A percentile compares a stretch with the other conserved stretches of the same genome.
phyloP scores from a whole-genome alignment of 2,888 invertebrate genomes.

The Drosophila pullipes region DNA sequence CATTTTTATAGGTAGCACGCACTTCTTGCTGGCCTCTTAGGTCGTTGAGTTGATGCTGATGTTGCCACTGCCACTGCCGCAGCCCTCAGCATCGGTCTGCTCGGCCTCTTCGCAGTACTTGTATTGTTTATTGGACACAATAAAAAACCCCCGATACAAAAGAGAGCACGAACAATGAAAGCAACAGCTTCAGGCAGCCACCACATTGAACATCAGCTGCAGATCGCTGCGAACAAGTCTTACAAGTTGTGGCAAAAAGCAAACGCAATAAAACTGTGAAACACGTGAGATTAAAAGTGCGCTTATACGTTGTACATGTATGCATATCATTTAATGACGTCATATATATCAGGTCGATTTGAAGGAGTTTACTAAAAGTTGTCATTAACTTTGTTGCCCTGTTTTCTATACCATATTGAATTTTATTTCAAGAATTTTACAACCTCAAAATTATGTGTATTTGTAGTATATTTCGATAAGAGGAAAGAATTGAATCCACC shows the following conservation, averaged over 20 bases:
- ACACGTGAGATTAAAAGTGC: slow-evolving; percentile 25
- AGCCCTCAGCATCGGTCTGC: slow-evolving; percentile 15
- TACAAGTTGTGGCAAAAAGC: slow-evolving; percentile 13
- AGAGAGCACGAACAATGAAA: slow-evolving; percentile 65
- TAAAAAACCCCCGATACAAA: slow-evolving; percentile 62
- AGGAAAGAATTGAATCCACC: not conserved
- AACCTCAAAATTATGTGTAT: not conserved
- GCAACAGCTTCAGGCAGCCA: slow-evolving; percentile 42
- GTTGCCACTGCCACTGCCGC: slow-evolving; percentile 8
- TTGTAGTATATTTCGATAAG: not conserved
- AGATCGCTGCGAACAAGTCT: slow-evolving; percentile 11
- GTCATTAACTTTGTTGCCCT: slow-evolving; percentile 1
- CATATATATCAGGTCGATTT: slow-evolving; percentile 16
- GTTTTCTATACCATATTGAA: not conserved
- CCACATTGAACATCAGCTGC: slow-evolving; percentile 53
- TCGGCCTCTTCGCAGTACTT: slow-evolving; percentile 40
- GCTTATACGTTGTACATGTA: not conserved
- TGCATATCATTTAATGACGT: slow-evolving; percentile 6
- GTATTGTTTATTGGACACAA: slow-evolving; percentile 68
- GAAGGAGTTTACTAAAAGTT: not conserved
- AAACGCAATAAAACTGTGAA: slow-evolving; percentile 31
- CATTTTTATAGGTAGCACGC: slow-evolving; percentile 61
- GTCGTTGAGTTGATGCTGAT: slow-evolving; percentile 18
- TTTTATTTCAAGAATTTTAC: not conserved
- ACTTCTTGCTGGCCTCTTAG: slow-evolving; percentile 52